Evolutionary conservation across 1,140 invertebrate species (phyloP).

Genomic region (Melanaphis sacchari): DNA sequence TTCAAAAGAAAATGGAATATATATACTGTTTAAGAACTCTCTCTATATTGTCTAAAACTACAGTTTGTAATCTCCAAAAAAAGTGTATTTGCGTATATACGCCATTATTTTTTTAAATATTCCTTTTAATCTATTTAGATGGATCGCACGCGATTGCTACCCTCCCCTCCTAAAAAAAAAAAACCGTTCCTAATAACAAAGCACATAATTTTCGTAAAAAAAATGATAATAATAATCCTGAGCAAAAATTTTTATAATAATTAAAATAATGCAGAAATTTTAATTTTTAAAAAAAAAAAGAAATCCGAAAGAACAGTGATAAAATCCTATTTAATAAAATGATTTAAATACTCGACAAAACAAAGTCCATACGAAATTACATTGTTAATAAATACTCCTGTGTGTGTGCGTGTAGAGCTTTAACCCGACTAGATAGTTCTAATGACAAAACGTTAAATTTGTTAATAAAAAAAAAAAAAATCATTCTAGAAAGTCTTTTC

Average conservation of each 20-base stretch:
- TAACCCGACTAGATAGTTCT: background rate
- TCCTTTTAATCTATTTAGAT: slow-evolving; percentile 1
- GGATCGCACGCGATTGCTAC: background rate
- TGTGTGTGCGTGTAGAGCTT: background rate
- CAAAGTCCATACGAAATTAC: background rate
- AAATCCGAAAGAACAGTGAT: background rate
- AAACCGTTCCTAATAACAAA: background rate
- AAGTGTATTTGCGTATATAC: background rate
- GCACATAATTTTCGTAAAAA: background rate
- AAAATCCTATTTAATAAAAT: background rate
- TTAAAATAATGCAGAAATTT: background rate
- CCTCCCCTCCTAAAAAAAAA: too few species aligned
- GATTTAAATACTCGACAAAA: background rate
- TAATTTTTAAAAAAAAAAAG: background rate
- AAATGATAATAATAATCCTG: background rate
- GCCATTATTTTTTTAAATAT: background rate
- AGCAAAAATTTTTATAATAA: background rate
- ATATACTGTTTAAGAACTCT: background rate
- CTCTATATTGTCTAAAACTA: slow-evolving; percentile 4
- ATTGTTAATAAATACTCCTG: background rate
- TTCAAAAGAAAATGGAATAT: background rate
- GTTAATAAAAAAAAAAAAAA: background rate
- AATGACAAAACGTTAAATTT: background rate
- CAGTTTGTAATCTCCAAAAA: background rate
- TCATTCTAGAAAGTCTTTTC: background rate